A percentile compares a stretch with the other conserved stretches of the same genome.
Conservation (phyloP, 2,888 invertebrate species). For the Mythimna loreyi region DNA sequence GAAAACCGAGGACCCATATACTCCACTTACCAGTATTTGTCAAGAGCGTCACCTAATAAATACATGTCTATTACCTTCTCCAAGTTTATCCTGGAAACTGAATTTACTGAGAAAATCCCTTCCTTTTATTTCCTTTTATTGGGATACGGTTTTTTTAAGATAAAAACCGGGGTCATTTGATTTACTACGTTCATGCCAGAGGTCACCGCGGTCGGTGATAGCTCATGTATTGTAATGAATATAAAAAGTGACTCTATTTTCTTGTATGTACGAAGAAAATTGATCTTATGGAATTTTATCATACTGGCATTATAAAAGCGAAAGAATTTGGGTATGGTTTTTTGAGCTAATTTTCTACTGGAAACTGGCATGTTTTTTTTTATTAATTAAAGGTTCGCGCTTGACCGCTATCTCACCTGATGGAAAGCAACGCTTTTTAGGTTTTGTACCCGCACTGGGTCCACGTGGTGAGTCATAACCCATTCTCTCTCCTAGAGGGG, state of each 20-base stretch:
- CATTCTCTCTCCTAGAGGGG: no score
- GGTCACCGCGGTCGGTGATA: constrained; percentile 57
- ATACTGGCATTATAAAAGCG: no score
- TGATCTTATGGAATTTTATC: not conserved
- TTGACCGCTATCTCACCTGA: no score
- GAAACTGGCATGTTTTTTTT: no score
- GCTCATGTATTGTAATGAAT: constrained; percentile 33
- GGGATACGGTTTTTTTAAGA: constrained; percentile 70
- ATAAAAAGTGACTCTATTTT: not conserved
- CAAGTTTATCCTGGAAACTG: constrained; percentile 75
- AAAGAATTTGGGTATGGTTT: no score
- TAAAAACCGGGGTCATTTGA: constrained; percentile 73
- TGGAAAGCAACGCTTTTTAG: no score
- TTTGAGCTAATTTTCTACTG: no score
- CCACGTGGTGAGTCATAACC: no score
- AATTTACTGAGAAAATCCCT: constrained; percentile 72
- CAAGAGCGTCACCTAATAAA: constrained; percentile 73
- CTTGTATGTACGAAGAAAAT: no score
- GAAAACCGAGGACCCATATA: constrained; percentile 10
- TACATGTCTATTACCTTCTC: constrained; percentile 77
- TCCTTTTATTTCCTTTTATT: constrained; percentile 70
- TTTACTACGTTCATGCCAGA: constrained; percentile 72
- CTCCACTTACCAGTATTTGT: constrained; percentile 31
- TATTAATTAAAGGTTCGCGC: no score
- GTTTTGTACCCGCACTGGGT: no score